A percentile compares a stretch with the other conserved stretches of the same genome.
phyloP scores from a whole-genome alignment of 2,113 vertebrate genomes.

The Picathartes gymnocephalus region DNA sequence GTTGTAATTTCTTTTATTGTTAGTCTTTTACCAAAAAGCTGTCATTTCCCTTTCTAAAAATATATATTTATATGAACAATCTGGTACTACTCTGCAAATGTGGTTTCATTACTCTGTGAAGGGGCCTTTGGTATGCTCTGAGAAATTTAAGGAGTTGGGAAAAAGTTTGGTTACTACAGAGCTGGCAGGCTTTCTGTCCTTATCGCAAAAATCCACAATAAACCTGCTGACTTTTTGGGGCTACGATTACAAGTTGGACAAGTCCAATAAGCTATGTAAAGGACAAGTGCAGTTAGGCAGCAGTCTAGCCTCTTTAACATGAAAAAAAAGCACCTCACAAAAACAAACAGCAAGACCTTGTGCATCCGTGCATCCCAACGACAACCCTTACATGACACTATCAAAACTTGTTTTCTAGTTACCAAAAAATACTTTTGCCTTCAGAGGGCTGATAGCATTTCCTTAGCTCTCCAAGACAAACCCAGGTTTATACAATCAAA shows the following conservation, averaged over 20 bases:
- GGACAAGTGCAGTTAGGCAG: not conserved
- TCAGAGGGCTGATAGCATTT: not conserved
- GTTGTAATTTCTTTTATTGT: not conserved
- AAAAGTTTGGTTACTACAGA: not conserved
- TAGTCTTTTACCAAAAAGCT: not conserved
- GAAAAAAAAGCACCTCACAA: not conserved
- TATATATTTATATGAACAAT: not conserved
- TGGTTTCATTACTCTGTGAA: not conserved
- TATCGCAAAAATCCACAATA: not conserved
- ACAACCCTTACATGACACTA: not conserved
- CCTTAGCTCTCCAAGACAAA: not conserved
- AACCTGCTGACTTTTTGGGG: not conserved
- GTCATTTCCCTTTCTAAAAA: not conserved
- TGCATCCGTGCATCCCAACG: too few species aligned
- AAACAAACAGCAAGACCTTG: not conserved
- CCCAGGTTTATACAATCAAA: not conserved
- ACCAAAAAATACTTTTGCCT: not conserved
- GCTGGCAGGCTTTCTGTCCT: not conserved
- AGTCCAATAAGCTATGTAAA: not conserved
- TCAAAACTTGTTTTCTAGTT: not conserved
- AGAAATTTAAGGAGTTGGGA: not conserved
- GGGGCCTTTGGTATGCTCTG: not conserved
- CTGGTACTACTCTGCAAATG: not conserved
- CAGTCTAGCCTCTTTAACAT: not conserved
- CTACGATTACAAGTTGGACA: not conserved